Percentiles rank a stretch among this genome's conserved stretches.
Conservation (phyloP, 2,113 vertebrate species). For the Sus scrofa region T2T-Sscrofa CM000813.6:48942001-48942500, state of each 20-base stretch:
- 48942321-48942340: conserved; percentile 16
- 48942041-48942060: background rate
- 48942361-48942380: background rate
- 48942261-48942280: conserved; percentile 6
- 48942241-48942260: conserved; percentile 3
- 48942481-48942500: background rate
- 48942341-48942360: background rate
- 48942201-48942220: conserved; percentile 46
- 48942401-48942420: background rate
- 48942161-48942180: conserved; percentile 46
- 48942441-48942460: background rate
- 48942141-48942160: background rate
- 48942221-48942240: background rate
- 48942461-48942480: background rate
- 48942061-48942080: conserved; percentile 34
- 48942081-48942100: background rate
- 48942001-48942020: too few species aligned
- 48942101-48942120: conserved; percentile 18
- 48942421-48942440: background rate
- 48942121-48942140: conserved; percentile 14
- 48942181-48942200: background rate
- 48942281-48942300: conserved; percentile 24
- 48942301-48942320: background rate
- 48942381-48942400: conserved; percentile 9
- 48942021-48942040: too few species aligned